These are phyloP conservation scores for Loripinus fragilis DNA, from an alignment of 2,888 invertebrate genomes.

Conservation along the genomic window DNA sequence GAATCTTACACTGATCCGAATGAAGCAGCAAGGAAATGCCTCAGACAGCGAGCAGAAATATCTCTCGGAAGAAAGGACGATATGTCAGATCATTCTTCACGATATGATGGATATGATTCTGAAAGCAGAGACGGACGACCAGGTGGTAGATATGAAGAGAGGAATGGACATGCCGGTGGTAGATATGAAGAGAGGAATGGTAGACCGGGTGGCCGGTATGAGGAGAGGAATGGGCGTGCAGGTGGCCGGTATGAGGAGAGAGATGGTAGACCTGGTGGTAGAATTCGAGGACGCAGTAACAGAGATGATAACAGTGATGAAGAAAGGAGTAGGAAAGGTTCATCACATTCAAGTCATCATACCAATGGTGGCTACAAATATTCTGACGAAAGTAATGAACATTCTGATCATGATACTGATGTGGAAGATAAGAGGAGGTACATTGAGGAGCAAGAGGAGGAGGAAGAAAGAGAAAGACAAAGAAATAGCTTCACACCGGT, in stretches of 20 bases:
- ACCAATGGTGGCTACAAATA: conserved; percentile 54
- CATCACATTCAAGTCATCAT: conserved; percentile 30
- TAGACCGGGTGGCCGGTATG: conserved; percentile 24
- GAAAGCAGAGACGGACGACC: conserved; percentile 1
- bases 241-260: conserved; percentile 23
- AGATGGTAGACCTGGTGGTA: conserved; percentile 3
- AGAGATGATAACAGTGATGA: conserved; percentile 55
- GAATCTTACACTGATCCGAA: conserved; percentile 46
- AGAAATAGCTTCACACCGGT: conserved; percentile 58
- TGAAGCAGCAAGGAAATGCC: conserved; percentile 34
- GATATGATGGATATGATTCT: conserved; percentile 29
- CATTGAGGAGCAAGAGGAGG: conserved; percentile 66
- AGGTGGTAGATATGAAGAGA: conserved; percentile 33
- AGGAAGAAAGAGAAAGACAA: conserved; percentile 49
- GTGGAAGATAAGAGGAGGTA: conserved; percentile 52
- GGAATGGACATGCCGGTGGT: conserved; percentile 48
- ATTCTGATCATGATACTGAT: conserved; percentile 59
- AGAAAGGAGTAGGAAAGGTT: conserved; percentile 27
- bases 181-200: conserved; percentile 5
- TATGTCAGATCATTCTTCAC: conserved; percentile 26
- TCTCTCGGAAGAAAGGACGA: conserved; percentile 51
- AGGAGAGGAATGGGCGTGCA: conserved; percentile 53
- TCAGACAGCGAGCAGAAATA: conserved; percentile 50
- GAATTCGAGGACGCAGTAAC: conserved; percentile 36
- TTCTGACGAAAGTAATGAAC: conserved; percentile 49